Evolutionary conservation across 2,888 invertebrate species (phyloP).

Genomic region (Suillia variegata): DNA sequence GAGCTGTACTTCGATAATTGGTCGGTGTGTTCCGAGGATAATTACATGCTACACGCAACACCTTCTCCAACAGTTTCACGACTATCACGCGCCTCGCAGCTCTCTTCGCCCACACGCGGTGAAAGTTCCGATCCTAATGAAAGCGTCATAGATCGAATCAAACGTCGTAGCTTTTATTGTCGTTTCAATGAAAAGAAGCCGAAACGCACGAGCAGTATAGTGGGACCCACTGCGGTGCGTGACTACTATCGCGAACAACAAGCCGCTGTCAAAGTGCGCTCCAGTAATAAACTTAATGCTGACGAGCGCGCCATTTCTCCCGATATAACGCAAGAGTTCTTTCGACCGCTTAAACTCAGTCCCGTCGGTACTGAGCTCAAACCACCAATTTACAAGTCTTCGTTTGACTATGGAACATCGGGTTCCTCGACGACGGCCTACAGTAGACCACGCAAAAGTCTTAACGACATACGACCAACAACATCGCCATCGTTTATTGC

Average conservation of each 20-base stretch:
- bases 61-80: conserved; percentile 58
- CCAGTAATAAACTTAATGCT: conserved; percentile 41
- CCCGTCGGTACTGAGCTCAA: conserved; percentile 57
- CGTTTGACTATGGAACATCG: conserved; percentile 41
- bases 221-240: conserved; percentile 66
- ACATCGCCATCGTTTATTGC: conserved; percentile 53
- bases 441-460: conserved; percentile 52
- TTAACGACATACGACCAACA: conserved; percentile 49
- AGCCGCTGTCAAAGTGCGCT: conserved; percentile 43
- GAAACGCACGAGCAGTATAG: conserved; percentile 71
- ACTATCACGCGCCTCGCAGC: conserved; percentile 62
- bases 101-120: conserved; percentile 54
- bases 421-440: conserved; percentile 22
- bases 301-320: conserved; percentile 51
- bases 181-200: conserved; percentile 85
- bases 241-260: conserved; percentile 63
- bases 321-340: conserved; percentile 56
- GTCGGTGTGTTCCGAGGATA: conserved; percentile 69
- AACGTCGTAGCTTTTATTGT: conserved; percentile 87
- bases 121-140: conserved; percentile 65
- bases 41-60: conserved; percentile 54
- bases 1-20: conserved; percentile 68
- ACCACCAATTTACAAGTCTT: conserved; percentile 52
- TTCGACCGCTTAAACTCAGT: conserved; percentile 55
- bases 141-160: conserved; percentile 83